Percentiles rank a stretch among this genome's conserved stretches.
These are phyloP conservation scores for Cantharis rustica DNA, from an alignment of 2,888 invertebrate genomes.

Conservation along the genomic window DNA sequence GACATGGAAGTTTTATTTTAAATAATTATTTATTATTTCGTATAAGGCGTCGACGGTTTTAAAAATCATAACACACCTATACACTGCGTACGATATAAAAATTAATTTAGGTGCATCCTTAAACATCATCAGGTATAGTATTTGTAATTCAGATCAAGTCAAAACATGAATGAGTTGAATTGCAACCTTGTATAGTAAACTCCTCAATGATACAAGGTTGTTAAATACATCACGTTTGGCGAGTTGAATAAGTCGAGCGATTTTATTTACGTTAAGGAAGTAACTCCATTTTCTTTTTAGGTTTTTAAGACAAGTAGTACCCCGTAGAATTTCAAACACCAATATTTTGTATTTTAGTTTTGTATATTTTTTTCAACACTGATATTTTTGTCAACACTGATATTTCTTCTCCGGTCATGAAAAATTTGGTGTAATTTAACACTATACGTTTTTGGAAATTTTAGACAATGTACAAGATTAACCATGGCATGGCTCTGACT, in stretches of 20 bases:
- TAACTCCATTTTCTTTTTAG: not conserved
- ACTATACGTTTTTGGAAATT: no score
- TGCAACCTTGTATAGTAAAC: slow-evolving; percentile 5
- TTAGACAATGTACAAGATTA: no score
- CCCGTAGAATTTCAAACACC: no score
- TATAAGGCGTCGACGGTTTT: not conserved
- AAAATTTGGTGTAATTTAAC: no score
- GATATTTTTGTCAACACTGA: no score
- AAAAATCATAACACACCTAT: not conserved
- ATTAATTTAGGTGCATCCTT: not conserved
- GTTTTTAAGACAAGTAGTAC: not conserved
- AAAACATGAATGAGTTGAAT: slow-evolving; percentile 7
- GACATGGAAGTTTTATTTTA: not conserved
- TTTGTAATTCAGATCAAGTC: not conserved
- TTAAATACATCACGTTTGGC: slow-evolving; percentile 4
- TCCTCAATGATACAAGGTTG: slow-evolving; percentile 18
- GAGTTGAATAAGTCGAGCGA: not conserved
- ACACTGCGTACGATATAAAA: not conserved
- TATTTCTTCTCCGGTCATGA: no score
- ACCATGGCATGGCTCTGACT: no score
- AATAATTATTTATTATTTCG: not conserved
- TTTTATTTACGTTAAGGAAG: not conserved
- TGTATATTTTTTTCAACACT: no score
- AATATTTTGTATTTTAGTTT: no score
- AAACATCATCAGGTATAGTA: not conserved